These are phyloP conservation scores for Neodon shergylaensis DNA, from an alignment of 2,113 vertebrate genomes.

Conservation along the genomic window DNA sequence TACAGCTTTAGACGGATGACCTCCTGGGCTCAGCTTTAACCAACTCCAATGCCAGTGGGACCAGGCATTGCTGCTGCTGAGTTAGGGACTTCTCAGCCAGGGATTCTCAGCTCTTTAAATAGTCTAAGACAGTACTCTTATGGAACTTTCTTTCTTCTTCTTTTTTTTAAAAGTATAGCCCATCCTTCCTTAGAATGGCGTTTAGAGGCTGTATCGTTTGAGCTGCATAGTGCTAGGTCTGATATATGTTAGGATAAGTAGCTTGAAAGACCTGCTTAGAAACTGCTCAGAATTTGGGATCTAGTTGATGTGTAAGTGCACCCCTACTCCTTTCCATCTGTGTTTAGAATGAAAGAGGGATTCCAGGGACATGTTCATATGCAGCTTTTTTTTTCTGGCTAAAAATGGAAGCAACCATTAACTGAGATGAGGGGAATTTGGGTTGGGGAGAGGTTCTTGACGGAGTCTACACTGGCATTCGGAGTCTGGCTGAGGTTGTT, in stretches of 20 bases:
- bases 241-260: neutral
- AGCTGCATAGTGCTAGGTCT: neutral
- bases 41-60: slow-evolving; percentile 21
- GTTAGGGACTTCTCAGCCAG: neutral
- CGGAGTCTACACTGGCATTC: neutral
- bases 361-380: neutral
- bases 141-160: neutral
- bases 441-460: neutral
- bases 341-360: neutral
- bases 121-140: neutral
- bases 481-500: neutral
- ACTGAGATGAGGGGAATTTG: neutral
- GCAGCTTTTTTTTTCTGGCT: neutral
- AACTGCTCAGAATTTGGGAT: neutral
- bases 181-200: neutral
- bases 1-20: slow-evolving; percentile 51
- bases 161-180: neutral
- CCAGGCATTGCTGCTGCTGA: neutral
- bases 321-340: too few species aligned
- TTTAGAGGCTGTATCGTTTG: neutral
- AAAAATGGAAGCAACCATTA: neutral
- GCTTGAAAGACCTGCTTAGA: neutral
- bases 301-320: neutral
- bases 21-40: slow-evolving; percentile 18
- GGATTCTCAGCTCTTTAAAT: slow-evolving; percentile 36